Conservation (phyloP, 2,797 vertebrate genomes). For the Phrynocephalus forsythii region DNA sequence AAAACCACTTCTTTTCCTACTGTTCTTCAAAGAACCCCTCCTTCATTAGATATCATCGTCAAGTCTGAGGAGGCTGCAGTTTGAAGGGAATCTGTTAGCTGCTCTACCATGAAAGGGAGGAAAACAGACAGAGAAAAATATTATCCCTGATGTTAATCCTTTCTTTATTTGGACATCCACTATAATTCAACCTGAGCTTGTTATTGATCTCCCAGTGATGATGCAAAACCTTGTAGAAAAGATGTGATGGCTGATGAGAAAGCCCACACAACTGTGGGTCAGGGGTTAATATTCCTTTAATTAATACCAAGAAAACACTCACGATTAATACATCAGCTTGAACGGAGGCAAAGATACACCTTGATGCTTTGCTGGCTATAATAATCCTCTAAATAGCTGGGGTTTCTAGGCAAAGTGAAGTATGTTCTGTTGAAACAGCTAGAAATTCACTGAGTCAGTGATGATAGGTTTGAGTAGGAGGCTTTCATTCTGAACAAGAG, state of each 20-base stretch:
- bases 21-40: slow-evolving; percentile 18
- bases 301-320: slow-evolving; percentile 22
- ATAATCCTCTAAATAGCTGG: slow-evolving; percentile 1
- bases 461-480: not conserved
- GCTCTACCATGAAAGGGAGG: slow-evolving; percentile 19
- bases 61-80: not conserved
- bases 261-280: not conserved
- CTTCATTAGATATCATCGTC: not conserved
- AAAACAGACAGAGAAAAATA: slow-evolving; percentile 3
- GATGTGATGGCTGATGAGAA: slow-evolving; percentile 26
- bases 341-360: slow-evolving; percentile 7
- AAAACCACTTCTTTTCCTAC: slow-evolving; percentile 12
- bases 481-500: not conserved
- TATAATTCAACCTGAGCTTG: slow-evolving; percentile 32
- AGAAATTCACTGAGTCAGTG: slow-evolving; percentile 10
- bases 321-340: slow-evolving; percentile 33
- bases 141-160: not conserved
- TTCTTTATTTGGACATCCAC: slow-evolving; percentile 12
- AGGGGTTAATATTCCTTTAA: slow-evolving; percentile 38
- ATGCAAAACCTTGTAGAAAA: not conserved
- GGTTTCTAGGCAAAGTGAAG: slow-evolving; percentile 2
- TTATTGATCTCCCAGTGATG: slow-evolving; percentile 25
- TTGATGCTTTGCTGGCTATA: slow-evolving; percentile 15
- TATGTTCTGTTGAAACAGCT: not conserved
- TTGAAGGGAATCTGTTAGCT: not conserved